A percentile compares a stretch with the other conserved stretches of the same genome.
Conservation (phyloP, 2,113 vertebrate genomes). For the Eubucco bourcierii region DNA sequence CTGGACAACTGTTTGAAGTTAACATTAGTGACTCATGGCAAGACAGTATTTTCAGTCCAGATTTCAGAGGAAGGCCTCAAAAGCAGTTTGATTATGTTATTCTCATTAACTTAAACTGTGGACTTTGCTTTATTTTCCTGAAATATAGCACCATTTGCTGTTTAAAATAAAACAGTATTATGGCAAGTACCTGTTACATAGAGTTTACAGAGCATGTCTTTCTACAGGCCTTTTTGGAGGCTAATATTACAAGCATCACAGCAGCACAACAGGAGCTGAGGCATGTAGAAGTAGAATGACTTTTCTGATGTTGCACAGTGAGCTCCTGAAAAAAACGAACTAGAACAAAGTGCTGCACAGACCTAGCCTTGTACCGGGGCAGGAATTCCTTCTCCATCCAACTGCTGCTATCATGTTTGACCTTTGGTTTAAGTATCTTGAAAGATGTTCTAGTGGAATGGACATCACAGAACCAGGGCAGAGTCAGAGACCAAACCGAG, state of each 20-base stretch:
- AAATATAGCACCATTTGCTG: not conserved
- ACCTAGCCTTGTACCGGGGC: not conserved
- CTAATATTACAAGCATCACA: not conserved
- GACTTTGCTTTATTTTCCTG: not conserved
- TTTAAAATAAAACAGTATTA: not conserved
- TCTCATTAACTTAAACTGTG: not conserved
- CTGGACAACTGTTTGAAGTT: not conserved
- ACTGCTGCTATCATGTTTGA: not conserved
- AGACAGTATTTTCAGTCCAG: not conserved
- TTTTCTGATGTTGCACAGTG: not conserved
- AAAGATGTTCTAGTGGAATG: not conserved
- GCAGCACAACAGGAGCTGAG: not conserved
- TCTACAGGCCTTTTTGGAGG: not conserved
- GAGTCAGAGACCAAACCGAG: not conserved
- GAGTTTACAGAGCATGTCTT: not conserved
- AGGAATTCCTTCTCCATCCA: not conserved
- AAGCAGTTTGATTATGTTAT: not conserved
- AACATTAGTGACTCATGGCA: not conserved
- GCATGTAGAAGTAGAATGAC: not conserved
- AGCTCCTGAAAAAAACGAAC: not conserved
- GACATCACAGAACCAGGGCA: not conserved
- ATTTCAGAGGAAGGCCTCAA: not conserved
- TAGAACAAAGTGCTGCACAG: not conserved
- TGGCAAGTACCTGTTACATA: not conserved
- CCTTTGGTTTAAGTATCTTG: not conserved